These are phyloP conservation scores for Nymphicus hollandicus DNA, from an alignment of 2,113 vertebrate species.

Conservation along the genomic window DNA sequence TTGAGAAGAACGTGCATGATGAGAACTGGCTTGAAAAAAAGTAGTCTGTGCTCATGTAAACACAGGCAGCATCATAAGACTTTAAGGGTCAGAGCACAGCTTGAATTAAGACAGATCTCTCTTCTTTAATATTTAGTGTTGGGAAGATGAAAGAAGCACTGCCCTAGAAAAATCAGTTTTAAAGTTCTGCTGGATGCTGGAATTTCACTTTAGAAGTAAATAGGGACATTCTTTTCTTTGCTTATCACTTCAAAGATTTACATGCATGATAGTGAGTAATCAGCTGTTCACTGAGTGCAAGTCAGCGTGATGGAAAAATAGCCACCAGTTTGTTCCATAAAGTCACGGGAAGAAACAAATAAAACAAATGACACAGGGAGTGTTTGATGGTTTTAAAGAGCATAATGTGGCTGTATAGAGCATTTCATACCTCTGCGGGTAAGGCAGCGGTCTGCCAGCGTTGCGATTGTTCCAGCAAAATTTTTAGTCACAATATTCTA, in stretches of 20 bases:
- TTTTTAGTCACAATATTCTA: not conserved
- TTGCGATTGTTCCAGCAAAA: not conserved
- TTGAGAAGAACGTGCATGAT: not conserved
- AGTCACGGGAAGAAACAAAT: slow-evolving; percentile 29
- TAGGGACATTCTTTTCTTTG: not conserved
- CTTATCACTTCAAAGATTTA: slow-evolving; percentile 29
- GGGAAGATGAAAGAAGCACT: slow-evolving; percentile 25
- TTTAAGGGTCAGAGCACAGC: slow-evolving; percentile 22
- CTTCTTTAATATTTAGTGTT: slow-evolving; percentile 19
- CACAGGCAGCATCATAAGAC: not conserved
- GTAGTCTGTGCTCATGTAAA: not conserved
- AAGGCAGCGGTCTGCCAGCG: not conserved
- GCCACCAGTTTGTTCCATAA: not conserved
- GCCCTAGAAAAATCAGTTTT: slow-evolving; percentile 37
- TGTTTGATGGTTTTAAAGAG: not conserved
- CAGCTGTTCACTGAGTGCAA: not conserved
- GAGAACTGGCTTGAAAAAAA: not conserved
- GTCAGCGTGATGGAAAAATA: not conserved
- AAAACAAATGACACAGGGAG: not conserved
- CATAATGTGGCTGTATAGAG: not conserved
- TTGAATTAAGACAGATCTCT: slow-evolving; percentile 28
- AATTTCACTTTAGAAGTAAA: slow-evolving; percentile 22
- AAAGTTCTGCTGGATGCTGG: not conserved
- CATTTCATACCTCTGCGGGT: not conserved
- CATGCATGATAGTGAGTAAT: not conserved